These are phyloP conservation scores for Melinaea menophilus DNA, from an alignment of 2,888 invertebrate genomes.

Conservation along the genomic window DNA sequence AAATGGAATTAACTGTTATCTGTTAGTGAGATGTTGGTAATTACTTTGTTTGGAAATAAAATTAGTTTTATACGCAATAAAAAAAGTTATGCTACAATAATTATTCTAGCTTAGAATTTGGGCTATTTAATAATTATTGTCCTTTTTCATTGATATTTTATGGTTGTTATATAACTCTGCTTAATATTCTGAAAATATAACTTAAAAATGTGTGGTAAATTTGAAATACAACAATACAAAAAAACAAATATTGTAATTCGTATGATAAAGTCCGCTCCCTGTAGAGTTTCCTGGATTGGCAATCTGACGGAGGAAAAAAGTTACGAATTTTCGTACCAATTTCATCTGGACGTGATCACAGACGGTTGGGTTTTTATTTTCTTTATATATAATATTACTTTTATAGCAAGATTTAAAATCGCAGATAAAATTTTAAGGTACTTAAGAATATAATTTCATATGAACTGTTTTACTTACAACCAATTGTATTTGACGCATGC, in stretches of 20 bases:
- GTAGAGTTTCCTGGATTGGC: conserved; percentile 11
- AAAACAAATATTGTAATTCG: conserved; percentile 5
- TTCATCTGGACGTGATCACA: conserved; percentile 6
- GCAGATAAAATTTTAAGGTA: too few relatives aligned
- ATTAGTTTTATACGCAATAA: not conserved
- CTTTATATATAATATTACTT: too few relatives aligned
- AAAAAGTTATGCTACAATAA: too few relatives aligned
- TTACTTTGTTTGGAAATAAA: not conserved
- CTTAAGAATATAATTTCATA: too few relatives aligned
- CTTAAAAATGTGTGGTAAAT: not conserved
- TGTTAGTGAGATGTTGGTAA: not conserved
- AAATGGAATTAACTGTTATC: not conserved
- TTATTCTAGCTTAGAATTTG: too few relatives aligned
- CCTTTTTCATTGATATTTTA: too few relatives aligned
- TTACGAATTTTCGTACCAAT: conserved; percentile 3
- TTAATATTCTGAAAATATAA: too few relatives aligned
- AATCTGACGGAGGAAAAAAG: conserved; percentile 10
- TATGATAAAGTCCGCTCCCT: conserved; percentile 9
- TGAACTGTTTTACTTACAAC: too few relatives aligned
- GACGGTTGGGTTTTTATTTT: not conserved
- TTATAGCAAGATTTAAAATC: too few relatives aligned
- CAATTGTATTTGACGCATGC: too few relatives aligned
- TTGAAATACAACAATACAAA: not conserved
- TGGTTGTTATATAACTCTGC: too few relatives aligned
- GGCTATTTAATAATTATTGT: too few relatives aligned